phyloP scores from a whole-genome alignment of 2,888 invertebrate genomes.

The Pterobdella sp. region DNA sequence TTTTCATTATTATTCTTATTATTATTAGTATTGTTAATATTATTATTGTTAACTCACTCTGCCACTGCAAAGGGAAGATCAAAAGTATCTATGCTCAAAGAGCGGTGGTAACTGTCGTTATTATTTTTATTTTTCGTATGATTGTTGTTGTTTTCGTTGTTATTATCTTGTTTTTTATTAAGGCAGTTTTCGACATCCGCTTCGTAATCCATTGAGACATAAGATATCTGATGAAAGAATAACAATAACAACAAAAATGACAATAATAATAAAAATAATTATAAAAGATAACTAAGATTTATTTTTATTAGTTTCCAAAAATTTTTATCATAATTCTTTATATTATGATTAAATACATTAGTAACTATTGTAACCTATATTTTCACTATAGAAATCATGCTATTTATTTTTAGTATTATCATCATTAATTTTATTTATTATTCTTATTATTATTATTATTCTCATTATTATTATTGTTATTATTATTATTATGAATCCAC shows the following conservation, averaged over 20 bases:
- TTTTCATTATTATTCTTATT: not conserved
- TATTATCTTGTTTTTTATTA: too few relatives aligned
- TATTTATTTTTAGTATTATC: too few relatives aligned
- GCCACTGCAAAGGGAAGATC: constrained; percentile 45
- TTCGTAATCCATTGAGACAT: constrained; percentile 52
- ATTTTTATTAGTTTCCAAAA: constrained; percentile 4
- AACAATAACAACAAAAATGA: not conserved
- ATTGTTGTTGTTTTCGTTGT: too few relatives aligned
- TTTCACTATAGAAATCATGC: too few relatives aligned
- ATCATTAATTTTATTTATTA: constrained; percentile 9
- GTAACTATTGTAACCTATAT: too few relatives aligned
- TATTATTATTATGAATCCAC: not conserved
- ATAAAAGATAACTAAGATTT: constrained; percentile 24
- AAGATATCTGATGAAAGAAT: constrained; percentile 48
- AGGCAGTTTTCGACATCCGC: constrained; percentile 50
- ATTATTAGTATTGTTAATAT: not conserved
- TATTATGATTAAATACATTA: too few relatives aligned
- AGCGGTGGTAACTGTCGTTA: constrained; percentile 43
- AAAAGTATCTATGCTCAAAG: constrained; percentile 42
- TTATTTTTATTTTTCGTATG: too few relatives aligned
- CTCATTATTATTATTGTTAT: not conserved
- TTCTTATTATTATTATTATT: not conserved
- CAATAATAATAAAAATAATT: not conserved
- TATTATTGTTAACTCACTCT: constrained; percentile 39
- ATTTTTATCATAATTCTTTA: not conserved